Base-by-base conservation (phyloP, 2,113 vertebrate genomes). In the Mugil cephalus region DNA sequence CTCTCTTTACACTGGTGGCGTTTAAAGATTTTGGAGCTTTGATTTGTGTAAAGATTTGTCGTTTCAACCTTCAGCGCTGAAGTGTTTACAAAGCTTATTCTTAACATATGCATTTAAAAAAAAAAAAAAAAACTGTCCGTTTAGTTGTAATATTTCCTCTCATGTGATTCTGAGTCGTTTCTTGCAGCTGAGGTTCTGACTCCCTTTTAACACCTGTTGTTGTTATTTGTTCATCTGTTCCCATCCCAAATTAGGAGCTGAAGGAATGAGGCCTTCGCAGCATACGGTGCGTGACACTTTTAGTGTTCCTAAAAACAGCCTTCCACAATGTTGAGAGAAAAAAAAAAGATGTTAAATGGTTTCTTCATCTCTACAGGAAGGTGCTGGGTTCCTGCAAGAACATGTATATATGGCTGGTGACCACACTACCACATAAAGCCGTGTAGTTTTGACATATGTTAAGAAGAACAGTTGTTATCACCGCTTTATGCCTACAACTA, bases 381-480 rank as follows among this genome's bases (percentile, higher is more conserved):
- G 74, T 74, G 78, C 85, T 81, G 81, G 80, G 72, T 76, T 88
- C 86, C 87, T 80, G 78, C 69, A 80, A 82, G 74, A 87, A 88
- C 82, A 73, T 91, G 90, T 89, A 88, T 65, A 91, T 91, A 86
- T 68, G 77, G 84, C 79, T 86, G 83, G 62, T 84, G 82, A 79
- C 70, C 78, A 67, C 74, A 60, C 76, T 67, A 8, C 45, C 54
- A 34, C 24, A 30, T 30, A 35, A 65, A 74, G 62, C 19, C 65
- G 55, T 77, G 72, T 77, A 84, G 63, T 43, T 52, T 66, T 45
- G 50, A 55, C 52, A 68, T 74, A 64, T 80, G 45, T 83, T 51
- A 61, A 19, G 48, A 83, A 84, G 47, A 84, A 82, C 79, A 51
- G 24, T 75, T 74, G 21, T 64, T 74, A 70, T 63, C 45, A 1